Percentiles rank a stretch among this genome's conserved stretches.
Conservation (phyloP, 2,797 vertebrate species). For the Catostomus latipinnis region DNA sequence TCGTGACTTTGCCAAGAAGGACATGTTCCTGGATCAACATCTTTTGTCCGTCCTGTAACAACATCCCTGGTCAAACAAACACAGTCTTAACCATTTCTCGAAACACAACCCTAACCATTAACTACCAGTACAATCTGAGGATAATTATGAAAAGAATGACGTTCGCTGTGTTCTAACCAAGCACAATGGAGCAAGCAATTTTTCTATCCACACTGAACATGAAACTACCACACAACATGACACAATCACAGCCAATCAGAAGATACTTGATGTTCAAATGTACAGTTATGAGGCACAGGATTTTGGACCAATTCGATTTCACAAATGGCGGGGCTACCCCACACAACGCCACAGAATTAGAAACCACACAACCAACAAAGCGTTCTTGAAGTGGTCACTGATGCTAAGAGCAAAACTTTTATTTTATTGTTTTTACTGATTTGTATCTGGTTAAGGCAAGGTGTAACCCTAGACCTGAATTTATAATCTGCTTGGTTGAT, state of each 20-base stretch:
- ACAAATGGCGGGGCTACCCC: not conserved
- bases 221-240: not conserved
- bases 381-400: too few relatives aligned
- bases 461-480: too few relatives aligned
- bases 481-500: too few relatives aligned
- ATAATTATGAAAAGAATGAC: too few relatives aligned
- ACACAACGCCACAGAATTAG: not conserved
- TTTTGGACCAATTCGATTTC: not conserved
- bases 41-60: too few relatives aligned
- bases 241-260: not conserved
- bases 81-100: not conserved
- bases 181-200: too few relatives aligned
- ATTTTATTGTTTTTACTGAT: not conserved
- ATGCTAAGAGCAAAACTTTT: too few relatives aligned
- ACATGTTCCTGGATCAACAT: conserved; percentile 27
- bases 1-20: not conserved
- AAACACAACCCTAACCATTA: too few relatives aligned
- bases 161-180: too few relatives aligned
- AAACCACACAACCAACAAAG: not conserved
- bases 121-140: too few relatives aligned
- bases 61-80: too few relatives aligned
- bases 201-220: not conserved
- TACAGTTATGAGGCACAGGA: not conserved
- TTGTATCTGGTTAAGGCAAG: too few relatives aligned
- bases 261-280: not conserved